Evolutionary conservation across 2,113 vertebrate species (phyloP), one percentile per base, ranked within the genome.

Genomic region (Furnarius figulus): DNA sequence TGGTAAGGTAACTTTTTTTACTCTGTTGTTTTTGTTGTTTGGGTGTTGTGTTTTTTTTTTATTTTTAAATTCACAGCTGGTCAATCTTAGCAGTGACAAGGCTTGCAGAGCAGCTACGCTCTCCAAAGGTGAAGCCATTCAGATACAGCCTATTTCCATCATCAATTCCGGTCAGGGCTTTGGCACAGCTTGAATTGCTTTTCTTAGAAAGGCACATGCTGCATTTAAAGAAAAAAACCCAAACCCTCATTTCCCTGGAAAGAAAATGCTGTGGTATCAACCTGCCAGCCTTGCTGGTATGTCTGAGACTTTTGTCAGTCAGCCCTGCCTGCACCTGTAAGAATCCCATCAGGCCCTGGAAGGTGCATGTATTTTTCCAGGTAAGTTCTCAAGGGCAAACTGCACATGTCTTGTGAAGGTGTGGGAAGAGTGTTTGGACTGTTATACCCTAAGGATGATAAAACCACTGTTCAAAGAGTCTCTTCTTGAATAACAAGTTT

Each of bases 371-470:
- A 61, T 73, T 77, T 93, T 80, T 66, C 33, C 33, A 88, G 19
- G 11, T 73, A 21, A n/a, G 12, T 53, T 90, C 79, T 78, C 58
- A 83, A 66, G 68, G 63, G 63, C 63, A 78, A 83, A 47, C 30
- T 77, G n/a, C 25, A 40, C 40, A 11, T 5, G 2, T 28, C 75
- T 83, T 68, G 44, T 80, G 76, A 53, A 83, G 68, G 17, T 80
- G 59, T 86, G 68, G 79, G 83, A 82, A 80, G 80, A 66, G 8
- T 8, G 53, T 84, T 90, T 86, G 65, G 50, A 58, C 67, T 77
- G 22, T 77, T 91, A 53, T 63, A n/a, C 63, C 46, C 59, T 42
- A 44, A 40, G 59, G 50, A 44, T 62, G 46, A 71, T 62, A 86
- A 44, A 92, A 33, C 22, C 0, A 0, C 47, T 30, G 18, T 65